A percentile compares a stretch with the other conserved stretches of the same genome.
These are phyloP conservation scores for Heterotilapia buettikoferi DNA, from an alignment of 2,113 vertebrate species.

Conservation along the genomic window DNA sequence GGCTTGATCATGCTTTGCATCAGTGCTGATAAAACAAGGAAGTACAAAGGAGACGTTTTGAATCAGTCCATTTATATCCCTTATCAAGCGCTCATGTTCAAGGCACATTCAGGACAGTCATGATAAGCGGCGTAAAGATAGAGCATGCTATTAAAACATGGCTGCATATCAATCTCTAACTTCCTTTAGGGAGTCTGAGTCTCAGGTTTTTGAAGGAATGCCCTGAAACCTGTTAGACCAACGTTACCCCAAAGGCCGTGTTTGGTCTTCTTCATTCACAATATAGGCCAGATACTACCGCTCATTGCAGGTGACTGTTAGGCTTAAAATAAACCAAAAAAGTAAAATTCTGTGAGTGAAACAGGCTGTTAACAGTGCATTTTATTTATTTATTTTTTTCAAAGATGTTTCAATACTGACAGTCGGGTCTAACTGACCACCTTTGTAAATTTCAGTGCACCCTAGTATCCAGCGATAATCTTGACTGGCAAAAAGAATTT, in stretches of 20 bases:
- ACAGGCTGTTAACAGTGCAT: not conserved
- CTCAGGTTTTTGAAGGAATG: not conserved
- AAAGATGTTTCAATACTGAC: not conserved
- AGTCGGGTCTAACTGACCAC: not conserved
- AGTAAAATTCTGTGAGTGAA: not conserved
- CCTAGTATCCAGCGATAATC: not conserved
- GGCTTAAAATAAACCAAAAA: not conserved
- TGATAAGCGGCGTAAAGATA: not conserved
- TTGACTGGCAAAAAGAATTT: not conserved
- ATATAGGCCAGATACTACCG: not conserved
- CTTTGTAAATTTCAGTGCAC: not conserved
- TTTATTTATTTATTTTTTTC: not conserved
- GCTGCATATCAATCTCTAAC: not conserved
- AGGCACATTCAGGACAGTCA: not conserved
- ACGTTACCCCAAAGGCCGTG: not conserved
- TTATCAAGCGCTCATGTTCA: not conserved
- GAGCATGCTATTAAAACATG: not conserved
- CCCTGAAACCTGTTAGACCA: not conserved
- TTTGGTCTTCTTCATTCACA: not conserved
- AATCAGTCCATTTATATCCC: constrained; percentile 5
- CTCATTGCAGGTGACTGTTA: not conserved
- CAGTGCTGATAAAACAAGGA: constrained; percentile 51
- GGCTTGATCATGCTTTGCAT: constrained; percentile 59
- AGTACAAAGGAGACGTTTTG: not conserved
- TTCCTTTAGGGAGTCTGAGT: not conserved